Percentiles rank a stretch among this genome's conserved stretches.
Conservation (phyloP, 2,113 vertebrate genomes). For the Tetraodon nigroviridis region DNA sequence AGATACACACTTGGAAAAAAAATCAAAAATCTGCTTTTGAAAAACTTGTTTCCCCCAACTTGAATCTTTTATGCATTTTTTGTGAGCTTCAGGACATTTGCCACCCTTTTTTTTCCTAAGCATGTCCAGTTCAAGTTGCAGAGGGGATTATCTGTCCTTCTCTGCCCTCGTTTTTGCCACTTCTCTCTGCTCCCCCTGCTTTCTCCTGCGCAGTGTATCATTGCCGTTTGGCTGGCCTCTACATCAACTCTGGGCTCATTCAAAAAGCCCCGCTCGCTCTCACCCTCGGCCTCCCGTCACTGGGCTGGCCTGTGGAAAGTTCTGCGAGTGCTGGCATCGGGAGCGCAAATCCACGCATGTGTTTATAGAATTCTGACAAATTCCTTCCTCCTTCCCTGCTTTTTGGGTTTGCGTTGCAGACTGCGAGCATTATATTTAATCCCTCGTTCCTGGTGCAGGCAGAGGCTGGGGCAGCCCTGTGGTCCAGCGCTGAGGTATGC, state of each 20-base stretch:
- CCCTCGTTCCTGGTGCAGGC: slow-evolving; percentile 48
- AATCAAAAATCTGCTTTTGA: background rate
- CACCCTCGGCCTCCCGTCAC: slow-evolving; percentile 49
- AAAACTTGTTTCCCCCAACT: no score
- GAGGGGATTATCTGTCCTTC: slow-evolving; percentile 5
- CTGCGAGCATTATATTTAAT: slow-evolving; percentile 70
- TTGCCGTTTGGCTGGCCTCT: slow-evolving; percentile 85
- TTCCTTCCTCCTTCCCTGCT: slow-evolving; percentile 67
- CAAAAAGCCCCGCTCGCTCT: slow-evolving; percentile 62
- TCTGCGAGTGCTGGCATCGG: slow-evolving; percentile 58
- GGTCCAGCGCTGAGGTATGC: slow-evolving; percentile 35
- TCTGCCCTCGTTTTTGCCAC: slow-evolving; percentile 29
- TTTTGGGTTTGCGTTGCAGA: slow-evolving; percentile 48
- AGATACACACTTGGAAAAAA: background rate
- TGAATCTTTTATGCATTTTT: no score
- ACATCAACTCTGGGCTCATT: slow-evolving; percentile 75
- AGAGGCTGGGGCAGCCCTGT: slow-evolving; percentile 15
- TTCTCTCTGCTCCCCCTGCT: slow-evolving; percentile 25
- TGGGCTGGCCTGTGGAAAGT: slow-evolving; percentile 57
- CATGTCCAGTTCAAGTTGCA: background rate
- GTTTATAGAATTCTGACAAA: slow-evolving; percentile 75
- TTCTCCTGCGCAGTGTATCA: slow-evolving; percentile 70
- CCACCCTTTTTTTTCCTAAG: no score
- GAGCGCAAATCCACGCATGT: slow-evolving; percentile 53
- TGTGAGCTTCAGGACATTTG: no score